A percentile compares a stretch with the other conserved stretches of the same genome.
These are phyloP conservation scores for Schlechtendalia chinensis DNA, from an alignment of 1,140 invertebrate genomes.

Conservation along the genomic window DNA sequence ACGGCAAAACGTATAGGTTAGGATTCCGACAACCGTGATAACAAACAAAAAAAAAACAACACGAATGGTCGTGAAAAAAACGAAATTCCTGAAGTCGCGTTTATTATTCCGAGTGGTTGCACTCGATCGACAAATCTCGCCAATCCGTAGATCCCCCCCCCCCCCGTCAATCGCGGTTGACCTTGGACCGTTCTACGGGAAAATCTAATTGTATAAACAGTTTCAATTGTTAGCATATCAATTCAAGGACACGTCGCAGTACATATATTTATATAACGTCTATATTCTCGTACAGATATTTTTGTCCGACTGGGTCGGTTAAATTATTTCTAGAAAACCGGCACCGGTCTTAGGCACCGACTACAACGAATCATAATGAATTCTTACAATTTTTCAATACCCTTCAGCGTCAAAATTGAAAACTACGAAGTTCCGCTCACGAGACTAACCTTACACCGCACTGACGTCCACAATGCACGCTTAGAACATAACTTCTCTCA, in stretches of 20 bases:
- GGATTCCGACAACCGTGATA: no score
- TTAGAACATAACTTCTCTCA: no score
- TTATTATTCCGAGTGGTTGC: no score
- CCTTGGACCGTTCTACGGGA: not conserved
- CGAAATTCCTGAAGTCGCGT: no score
- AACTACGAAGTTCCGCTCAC: not conserved
- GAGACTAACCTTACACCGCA: no score
- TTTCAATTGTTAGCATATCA: conserved; percentile 12
- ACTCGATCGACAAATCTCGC: no score
- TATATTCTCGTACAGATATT: not conserved
- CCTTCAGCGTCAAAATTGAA: not conserved
- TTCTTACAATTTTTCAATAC: not conserved
- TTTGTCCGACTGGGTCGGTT: conserved; percentile 9
- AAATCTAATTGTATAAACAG: not conserved
- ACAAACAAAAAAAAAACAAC: no score
- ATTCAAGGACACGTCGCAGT: not conserved
- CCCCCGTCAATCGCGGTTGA: not conserved
- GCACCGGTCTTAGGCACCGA: not conserved
- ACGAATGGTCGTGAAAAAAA: no score
- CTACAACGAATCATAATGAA: not conserved
- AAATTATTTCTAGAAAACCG: not conserved
- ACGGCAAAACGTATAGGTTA: no score
- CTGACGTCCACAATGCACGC: no score
- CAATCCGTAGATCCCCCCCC: no score
- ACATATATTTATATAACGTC: not conserved